phyloP scores from a whole-genome alignment of 2,888 invertebrate genomes.

The Campaea margaritaria region DNA sequence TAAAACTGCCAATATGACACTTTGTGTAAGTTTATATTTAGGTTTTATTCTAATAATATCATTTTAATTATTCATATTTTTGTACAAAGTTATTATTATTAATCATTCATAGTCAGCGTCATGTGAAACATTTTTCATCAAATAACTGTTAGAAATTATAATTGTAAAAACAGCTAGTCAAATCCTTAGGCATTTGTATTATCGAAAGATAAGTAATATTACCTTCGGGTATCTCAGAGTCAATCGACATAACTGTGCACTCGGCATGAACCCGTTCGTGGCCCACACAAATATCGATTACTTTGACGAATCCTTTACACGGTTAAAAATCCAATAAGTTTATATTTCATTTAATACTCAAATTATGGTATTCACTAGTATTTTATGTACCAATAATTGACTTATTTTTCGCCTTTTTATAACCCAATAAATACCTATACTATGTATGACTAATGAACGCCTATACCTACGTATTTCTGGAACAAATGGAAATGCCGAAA shows the following conservation, averaged over 20 bases:
- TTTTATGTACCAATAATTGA: slow-evolving; percentile 2
- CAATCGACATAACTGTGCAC: background rate
- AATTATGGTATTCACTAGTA: slow-evolving; percentile 14
- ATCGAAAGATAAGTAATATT: slow-evolving; percentile 39
- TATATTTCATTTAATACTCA: too few relatives aligned
- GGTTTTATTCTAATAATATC: slow-evolving; percentile 49
- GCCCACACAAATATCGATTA: too few relatives aligned
- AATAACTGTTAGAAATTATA: slow-evolving; percentile 44
- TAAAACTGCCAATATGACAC: slow-evolving; percentile 80
- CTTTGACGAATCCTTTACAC: background rate
- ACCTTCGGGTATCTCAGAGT: background rate
- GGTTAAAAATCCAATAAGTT: too few relatives aligned
- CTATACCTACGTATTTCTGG: slow-evolving; percentile 46
- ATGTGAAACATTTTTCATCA: slow-evolving; percentile 48
- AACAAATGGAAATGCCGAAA: slow-evolving; percentile 47
- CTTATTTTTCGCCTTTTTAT: slow-evolving; percentile 33
- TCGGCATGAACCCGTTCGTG: background rate
- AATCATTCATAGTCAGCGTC: slow-evolving; percentile 48
- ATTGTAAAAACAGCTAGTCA: slow-evolving; percentile 62
- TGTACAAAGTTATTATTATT: slow-evolving; percentile 66
- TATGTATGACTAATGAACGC: slow-evolving; percentile 49
- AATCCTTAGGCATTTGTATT: slow-evolving; percentile 57
- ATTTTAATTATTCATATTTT: slow-evolving; percentile 60
- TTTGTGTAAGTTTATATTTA: slow-evolving; percentile 61
- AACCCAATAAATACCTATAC: slow-evolving; percentile 39